Base-by-base conservation (phyloP, 2,113 vertebrate species). In the Tachuris rubrigastra region DNA sequence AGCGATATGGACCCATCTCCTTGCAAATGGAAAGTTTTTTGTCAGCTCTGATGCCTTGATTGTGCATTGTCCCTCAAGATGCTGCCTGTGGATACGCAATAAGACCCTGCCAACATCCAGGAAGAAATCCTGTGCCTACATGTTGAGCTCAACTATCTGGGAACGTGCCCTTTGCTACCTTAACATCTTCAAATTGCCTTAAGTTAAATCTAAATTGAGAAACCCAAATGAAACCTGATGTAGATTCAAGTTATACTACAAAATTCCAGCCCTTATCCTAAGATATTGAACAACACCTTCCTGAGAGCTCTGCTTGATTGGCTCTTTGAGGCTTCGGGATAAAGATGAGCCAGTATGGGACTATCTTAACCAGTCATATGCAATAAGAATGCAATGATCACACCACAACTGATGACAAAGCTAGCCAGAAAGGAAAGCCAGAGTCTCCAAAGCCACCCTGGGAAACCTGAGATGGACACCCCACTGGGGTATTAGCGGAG, bases 31-130 rank as follows among this genome's bases (percentile, higher is more conserved):
- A 55, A 10, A 2, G 16, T 39, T 35, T 44, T 62, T 60, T 20
- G 9, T 66, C 30, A 67, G 25, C 33, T 86, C 25, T 66, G 30
- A 39, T 6, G 14, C 18, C 33, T 37, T 42, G 66, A 56, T 39
- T 1, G 2, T 2, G 6, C 22, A 19, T 22, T 53, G 53, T 50
- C 20, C 33, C 35, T 35, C 8, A 19, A 44, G 18, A 50, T 0
- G 0, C n/a, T 87, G 69, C 37, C 28, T 28, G 5, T 52, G 39
- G n/a, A 30, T 47, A 35, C 6, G 25, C 42, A 28, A 2, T 8
- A 50, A 73, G 55, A 90, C 31, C 21, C 35, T 90, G 58, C 15
- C 65, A 47, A 63, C 23, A 35, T n/a, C 37, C 42, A 81, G 42
- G 16, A 59, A 71, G 65, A 80, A 91, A 82, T 6, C 13, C 46